Evolutionary conservation across 2,888 invertebrate species (phyloP).

Genomic region (Folsomia candida): DNA sequence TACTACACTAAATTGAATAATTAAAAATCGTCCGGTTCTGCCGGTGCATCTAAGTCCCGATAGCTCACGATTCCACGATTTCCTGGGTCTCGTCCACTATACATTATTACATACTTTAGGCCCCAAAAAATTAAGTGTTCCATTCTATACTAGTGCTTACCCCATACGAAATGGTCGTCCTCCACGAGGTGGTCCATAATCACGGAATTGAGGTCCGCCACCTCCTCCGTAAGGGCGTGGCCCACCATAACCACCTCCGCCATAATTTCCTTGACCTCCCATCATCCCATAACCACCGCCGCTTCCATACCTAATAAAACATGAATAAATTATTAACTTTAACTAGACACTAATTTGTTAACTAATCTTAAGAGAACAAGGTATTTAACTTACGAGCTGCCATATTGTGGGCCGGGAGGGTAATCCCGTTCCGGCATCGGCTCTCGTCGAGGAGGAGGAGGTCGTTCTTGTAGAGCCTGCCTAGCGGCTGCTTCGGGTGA

Average conservation of each 20-base stretch:
- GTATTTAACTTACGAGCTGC: slow-evolving; percentile 23
- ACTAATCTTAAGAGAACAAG: no score
- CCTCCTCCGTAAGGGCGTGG: slow-evolving; percentile 53
- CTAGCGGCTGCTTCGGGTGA: slow-evolving; percentile 62
- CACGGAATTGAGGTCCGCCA: slow-evolving; percentile 46
- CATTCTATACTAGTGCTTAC: slow-evolving; percentile 22
- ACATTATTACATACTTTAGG: slow-evolving; percentile 19
- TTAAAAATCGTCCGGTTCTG: slow-evolving; percentile 80
- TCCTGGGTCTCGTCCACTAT: slow-evolving; percentile 67
- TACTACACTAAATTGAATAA: background rate
- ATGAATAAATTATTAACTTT: background rate
- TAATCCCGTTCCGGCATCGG: slow-evolving; percentile 45
- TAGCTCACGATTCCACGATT: slow-evolving; percentile 85
- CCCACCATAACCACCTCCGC: slow-evolving; percentile 50
- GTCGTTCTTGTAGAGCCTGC: slow-evolving; percentile 47
- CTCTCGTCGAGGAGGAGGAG: slow-evolving; percentile 48
- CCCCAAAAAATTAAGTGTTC: slow-evolving; percentile 2
- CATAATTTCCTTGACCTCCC: slow-evolving; percentile 20
- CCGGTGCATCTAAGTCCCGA: slow-evolving; percentile 87
- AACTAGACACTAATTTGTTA: background rate
- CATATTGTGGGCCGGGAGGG: slow-evolving; percentile 38
- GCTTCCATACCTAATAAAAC: background rate
- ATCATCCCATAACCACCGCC: slow-evolving; percentile 19
- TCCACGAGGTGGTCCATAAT: slow-evolving; percentile 48
- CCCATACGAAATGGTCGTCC: slow-evolving; percentile 54